Evolutionary conservation across 2,797 vertebrate genomes (phyloP), one percentile per base, ranked within the genome.

Genomic region (Cossypha caffra): DNA sequence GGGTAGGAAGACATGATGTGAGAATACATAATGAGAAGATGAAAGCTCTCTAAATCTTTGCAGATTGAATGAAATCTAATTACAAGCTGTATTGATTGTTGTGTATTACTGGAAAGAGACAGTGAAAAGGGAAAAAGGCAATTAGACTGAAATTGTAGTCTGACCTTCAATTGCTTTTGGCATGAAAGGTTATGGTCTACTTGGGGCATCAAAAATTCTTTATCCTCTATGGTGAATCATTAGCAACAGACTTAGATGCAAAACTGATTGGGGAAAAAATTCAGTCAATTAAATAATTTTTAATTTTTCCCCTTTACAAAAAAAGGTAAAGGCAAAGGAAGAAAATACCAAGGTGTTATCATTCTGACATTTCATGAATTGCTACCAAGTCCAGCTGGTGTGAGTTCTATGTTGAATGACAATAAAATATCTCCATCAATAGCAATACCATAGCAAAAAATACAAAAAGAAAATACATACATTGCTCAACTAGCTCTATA

Each of bases 11-110:
- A 58, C 66, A 62, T 74, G 73, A 76, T 38, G 78, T 63, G 87
- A 64, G 66, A 79, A 71, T 88, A 83, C 43, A 43, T 78, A 86
- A 91, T 43, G 64, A 92, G 90, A 78, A 93, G 90, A 91, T 89
- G 86, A 87, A 96, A 97, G 92, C 35, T 90, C 92, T 83, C 84
- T 80, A 94, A 82, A 91, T 88, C 95, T 95, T 68, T 88, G 72
- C 66, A 62, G 95, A 97, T 97, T 98, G 97, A 98, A 96, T 80
- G 78, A 95, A 97, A 98, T 98, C 97, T 98, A 98, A 98, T 98
- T 98, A 96, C 97, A 94, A 95, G 92, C 96, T 81, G 73, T 96
- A 97, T 94, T 93, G 95, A 98, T 97, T 98, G 96, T 95, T 94
- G 90, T 88, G 96, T 91, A 90, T 96, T 94, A 93, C 95, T 97